Base-by-base conservation (phyloP, 2,888 invertebrate species). In the Dasysyrphus albostriatus region DNA sequence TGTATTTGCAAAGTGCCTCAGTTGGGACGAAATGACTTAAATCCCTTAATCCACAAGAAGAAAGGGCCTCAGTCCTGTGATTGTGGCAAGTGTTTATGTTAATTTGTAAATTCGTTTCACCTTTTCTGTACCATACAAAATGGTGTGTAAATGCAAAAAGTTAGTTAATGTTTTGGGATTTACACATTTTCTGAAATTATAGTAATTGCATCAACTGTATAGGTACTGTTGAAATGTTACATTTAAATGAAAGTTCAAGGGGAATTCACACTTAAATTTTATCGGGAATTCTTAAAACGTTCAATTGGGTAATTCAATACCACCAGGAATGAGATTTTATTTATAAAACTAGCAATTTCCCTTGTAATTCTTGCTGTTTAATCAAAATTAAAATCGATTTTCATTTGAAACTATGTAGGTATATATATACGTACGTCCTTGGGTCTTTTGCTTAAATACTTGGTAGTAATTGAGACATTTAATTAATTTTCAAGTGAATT, bases 71-170 rank as follows among this genome's bases (percentile, higher is more conserved):
- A 58, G 83, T 65, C 70, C 69, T 58, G 75, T 47, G 83, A 84
- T 83, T 83, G 75, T 79, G 74, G 79, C 47, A 63, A 70, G 58
- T 74, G 83, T 65, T 79, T 79, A 39, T 67, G 58, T 75, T 84
- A 79, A 79, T 83, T 83, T 78, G 70, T 24, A 37, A 44, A 37
- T 73, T 63, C 54, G 29, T 56, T 63, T 59, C 24, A 61, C 61
- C 61, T 61, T 61, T 19, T 61, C 24, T 19, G n/a, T n/a, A 39
- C 8, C n/a, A 16, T 34, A 3, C 2, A n/a, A 5, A 59, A 61
- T 61, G 24, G 24, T 42, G 39, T 24, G 29, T 29, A 54, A 29
- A 19, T 29, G 6, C 8, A 32, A 24, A 42, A 24, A 42, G 42
- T 61, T 42, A 24, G 42, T 61, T 29, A 42, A 42, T 42, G 42